Percentiles rank a stretch among this genome's conserved stretches.
phyloP scores from a whole-genome alignment of 2,113 vertebrate genomes.

The Chascanopsetta lugubris region DNA sequence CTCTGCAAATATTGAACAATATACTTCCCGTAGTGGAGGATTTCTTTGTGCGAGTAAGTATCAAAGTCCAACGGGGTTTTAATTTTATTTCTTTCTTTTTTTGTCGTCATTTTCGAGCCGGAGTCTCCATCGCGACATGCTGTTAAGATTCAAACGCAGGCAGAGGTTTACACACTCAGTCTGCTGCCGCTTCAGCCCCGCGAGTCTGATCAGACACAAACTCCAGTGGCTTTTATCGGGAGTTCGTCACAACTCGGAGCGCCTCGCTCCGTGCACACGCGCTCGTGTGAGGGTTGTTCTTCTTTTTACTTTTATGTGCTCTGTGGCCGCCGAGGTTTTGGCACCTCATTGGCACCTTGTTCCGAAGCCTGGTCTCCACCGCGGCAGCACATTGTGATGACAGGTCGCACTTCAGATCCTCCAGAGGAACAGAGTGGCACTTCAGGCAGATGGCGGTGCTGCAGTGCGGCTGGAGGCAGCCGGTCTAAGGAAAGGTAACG shows the following conservation, averaged over 20 bases:
- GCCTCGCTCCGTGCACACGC: not conserved
- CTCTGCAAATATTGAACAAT: conserved; percentile 42
- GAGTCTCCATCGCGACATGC: conserved; percentile 9
- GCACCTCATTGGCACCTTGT: conserved; percentile 54
- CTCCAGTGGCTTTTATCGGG: conserved; percentile 9
- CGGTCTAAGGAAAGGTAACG: no score
- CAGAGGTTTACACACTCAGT: conserved; percentile 26
- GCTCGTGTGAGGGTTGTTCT: not conserved
- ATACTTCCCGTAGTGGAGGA: not conserved
- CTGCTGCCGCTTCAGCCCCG: conserved; percentile 1
- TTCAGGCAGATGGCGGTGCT: conserved; percentile 27
- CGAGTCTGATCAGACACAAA: conserved; percentile 18
- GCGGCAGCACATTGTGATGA: conserved; percentile 60
- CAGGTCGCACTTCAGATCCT: conserved; percentile 55
- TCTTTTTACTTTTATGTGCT: no score
- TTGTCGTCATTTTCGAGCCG: not conserved
- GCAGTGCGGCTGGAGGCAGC: conserved; percentile 2
- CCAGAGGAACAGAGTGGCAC: conserved; percentile 55
- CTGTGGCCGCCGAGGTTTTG: conserved; percentile 18
- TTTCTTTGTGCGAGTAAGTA: not conserved
- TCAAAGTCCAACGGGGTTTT: conserved; percentile 10
- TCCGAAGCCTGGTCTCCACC: conserved; percentile 35
- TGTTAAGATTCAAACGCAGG: conserved; percentile 28
- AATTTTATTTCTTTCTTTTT: not conserved
- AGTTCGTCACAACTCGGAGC: conserved; percentile 3